A percentile compares a stretch with the other conserved stretches of the same genome.
Evolutionary conservation across 2,888 invertebrate genomes (phyloP).

Genomic region (Stegophylla sp.): DNA sequence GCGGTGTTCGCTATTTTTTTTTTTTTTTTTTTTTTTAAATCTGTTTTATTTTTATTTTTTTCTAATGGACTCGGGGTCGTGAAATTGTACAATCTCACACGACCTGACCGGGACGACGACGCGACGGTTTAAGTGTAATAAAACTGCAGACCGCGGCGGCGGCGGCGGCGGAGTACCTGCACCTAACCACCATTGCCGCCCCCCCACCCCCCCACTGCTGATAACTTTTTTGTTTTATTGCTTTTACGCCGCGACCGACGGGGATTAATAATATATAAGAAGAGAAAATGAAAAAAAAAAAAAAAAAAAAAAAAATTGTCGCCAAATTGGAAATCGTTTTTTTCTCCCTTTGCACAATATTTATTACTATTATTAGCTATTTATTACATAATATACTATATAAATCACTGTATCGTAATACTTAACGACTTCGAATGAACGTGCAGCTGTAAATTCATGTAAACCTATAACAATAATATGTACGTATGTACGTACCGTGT

Average conservation of each 20-base stretch:
- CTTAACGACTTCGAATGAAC: background rate
- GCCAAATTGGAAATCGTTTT: background rate
- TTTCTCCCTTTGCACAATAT: background rate
- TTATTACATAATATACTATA: background rate
- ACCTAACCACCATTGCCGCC: no score
- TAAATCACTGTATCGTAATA: background rate
- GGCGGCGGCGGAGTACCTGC: no score
- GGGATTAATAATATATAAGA: no score
- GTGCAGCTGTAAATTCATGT: background rate
- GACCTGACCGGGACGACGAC: no score
- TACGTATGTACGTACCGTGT: no score
- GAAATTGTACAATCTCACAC: constrained; percentile 15
- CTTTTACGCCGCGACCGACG: background rate
- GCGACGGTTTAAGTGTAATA: background rate
- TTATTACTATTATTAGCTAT: background rate
- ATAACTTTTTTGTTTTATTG: constrained; percentile 43
- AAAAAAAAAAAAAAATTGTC: background rate
- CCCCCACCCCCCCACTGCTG: background rate
- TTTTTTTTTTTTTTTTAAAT: background rate
- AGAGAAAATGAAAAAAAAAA: no score
- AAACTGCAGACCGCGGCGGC: constrained; percentile 6
- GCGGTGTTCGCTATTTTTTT: constrained; percentile 4
- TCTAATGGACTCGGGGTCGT: constrained; percentile 32
- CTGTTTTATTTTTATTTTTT: constrained; percentile 6
- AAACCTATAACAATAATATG: no score